Evolutionary conservation across 2,113 vertebrate genomes (phyloP).

Genomic region (Sorex fumeus): DNA sequence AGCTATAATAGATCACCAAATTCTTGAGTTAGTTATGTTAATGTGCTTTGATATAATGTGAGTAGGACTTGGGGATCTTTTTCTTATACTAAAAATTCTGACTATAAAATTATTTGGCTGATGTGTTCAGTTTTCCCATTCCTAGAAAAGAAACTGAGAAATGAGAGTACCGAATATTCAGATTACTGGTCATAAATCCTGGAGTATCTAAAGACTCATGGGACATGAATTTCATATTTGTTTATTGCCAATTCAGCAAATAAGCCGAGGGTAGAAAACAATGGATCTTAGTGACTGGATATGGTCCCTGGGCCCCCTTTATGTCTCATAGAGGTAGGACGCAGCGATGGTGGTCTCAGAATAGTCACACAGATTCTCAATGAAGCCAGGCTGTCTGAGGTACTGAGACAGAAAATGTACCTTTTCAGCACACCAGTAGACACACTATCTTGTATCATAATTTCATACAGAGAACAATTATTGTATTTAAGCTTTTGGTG

Average conservation of each 20-base stretch:
- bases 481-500: background rate
- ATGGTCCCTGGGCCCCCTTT: accelerated
- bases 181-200: background rate
- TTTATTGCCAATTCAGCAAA: accelerated
- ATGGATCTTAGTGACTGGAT: accelerated
- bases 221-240: accelerated
- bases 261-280: accelerated
- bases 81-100: conserved; percentile 57
- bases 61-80: conserved; percentile 62
- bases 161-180: background rate
- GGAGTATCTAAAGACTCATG: accelerated
- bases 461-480: accelerated
- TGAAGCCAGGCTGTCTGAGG: background rate
- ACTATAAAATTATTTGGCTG: conserved; percentile 32
- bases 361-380: accelerated
- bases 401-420: too few relatives aligned
- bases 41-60: conserved; percentile 56
- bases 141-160: background rate
- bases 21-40: conserved; percentile 61
- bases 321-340: background rate
- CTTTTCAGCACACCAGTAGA: background rate
- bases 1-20: conserved; percentile 48
- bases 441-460: accelerated
- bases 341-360: background rate
- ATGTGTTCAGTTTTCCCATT: background rate